A percentile compares a stretch with the other conserved stretches of the same genome.
Conservation (phyloP, 2,113 vertebrate species). For the Craseonycteris thonglongyai region DNA sequence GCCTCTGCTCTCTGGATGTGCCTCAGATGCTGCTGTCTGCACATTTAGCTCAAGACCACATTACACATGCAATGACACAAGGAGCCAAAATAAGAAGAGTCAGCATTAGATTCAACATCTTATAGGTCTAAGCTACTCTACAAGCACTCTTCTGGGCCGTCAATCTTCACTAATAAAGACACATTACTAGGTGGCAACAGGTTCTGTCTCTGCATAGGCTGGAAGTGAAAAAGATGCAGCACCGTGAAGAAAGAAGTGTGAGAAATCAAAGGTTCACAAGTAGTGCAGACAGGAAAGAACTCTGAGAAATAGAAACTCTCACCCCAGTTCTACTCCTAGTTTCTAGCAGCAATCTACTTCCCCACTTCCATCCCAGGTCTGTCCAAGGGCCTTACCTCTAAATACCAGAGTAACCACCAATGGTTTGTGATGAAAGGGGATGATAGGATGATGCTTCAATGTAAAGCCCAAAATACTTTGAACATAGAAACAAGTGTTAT, state of each 20-base stretch:
- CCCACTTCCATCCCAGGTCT: too few species aligned
- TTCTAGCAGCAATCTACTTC: not conserved
- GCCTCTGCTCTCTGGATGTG: conserved; percentile 60
- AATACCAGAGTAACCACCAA: not conserved
- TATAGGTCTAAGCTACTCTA: accelerated
- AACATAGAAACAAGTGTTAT: not conserved
- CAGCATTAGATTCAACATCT: not conserved
- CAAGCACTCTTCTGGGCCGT: not conserved
- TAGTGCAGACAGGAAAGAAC: not conserved
- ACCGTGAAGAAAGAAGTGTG: not conserved
- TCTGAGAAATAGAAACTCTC: not conserved
- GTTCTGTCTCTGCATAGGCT: not conserved
- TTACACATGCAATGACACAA: not conserved
- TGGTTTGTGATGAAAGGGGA: not conserved
- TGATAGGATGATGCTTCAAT: not conserved
- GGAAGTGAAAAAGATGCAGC: accelerated
- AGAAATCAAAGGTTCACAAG: not conserved
- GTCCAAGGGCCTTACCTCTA: not conserved
- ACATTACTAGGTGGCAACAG: not conserved
- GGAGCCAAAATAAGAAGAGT: conserved; percentile 1
- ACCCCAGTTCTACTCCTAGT: not conserved
- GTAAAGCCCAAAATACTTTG: not conserved
- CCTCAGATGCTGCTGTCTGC: conserved; percentile 67
- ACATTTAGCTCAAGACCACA: conserved; percentile 32
- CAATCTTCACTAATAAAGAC: not conserved